phyloP scores from a whole-genome alignment of 1,140 invertebrate genomes.

The Diprion similis region DNA sequence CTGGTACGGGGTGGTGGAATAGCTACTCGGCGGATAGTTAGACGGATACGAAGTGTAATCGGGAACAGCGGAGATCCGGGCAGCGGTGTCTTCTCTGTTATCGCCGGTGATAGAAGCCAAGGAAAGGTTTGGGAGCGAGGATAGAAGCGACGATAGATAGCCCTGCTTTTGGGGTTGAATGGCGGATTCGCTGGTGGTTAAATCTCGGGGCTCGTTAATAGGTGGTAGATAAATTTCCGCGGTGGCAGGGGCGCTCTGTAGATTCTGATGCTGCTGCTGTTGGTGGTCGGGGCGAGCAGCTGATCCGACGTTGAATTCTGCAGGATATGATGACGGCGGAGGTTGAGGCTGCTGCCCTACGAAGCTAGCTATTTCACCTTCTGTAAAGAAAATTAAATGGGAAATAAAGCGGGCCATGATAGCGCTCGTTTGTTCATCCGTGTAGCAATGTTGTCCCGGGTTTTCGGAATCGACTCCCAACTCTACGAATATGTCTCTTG shows the following conservation, averaged over 20 bases:
- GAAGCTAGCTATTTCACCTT: conserved; percentile 42
- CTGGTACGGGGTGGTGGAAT: no score
- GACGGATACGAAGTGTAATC: conserved; percentile 23
- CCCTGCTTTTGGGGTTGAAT: conserved; percentile 41
- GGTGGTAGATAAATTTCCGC: not conserved
- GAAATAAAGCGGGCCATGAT: not conserved
- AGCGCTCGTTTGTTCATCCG: not conserved
- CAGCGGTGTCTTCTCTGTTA: not conserved
- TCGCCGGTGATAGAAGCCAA: conserved; percentile 42
- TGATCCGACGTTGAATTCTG: conserved; percentile 10
- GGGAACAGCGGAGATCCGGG: conserved; percentile 10
- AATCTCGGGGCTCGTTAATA: not conserved
- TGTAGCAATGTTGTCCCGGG: no score
- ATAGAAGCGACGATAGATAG: conserved; percentile 54
- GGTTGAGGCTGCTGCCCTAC: conserved; percentile 36
- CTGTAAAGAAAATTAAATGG: conserved; percentile 32
- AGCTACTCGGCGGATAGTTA: conserved; percentile 15
- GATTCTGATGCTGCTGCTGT: not conserved
- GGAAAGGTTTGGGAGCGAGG: conserved; percentile 53
- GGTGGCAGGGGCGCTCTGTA: not conserved
- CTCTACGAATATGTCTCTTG: no score
- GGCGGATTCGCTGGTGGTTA: conserved; percentile 25
- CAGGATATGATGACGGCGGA: not conserved
- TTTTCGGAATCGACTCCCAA: no score
- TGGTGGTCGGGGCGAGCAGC: conserved; percentile 10